phyloP scores from a whole-genome alignment of 2,113 vertebrate genomes.

The Abramis brama region DNA sequence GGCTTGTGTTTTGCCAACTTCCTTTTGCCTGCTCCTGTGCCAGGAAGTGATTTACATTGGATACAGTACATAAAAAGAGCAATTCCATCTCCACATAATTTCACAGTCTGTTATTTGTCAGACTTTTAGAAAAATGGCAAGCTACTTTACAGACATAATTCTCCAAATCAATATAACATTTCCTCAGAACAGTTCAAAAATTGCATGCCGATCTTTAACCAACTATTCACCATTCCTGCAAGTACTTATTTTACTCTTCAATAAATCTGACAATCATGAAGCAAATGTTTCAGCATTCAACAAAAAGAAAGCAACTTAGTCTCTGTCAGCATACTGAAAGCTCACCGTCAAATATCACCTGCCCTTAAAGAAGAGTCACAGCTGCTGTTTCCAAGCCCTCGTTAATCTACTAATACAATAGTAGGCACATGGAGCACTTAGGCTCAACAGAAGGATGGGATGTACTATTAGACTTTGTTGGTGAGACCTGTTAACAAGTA shows the following conservation, averaged over 20 bases:
- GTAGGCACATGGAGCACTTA: slow-evolving; percentile 63
- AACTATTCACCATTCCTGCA: neutral
- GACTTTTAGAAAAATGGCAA: slow-evolving; percentile 16
- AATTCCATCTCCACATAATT: slow-evolving; percentile 4
- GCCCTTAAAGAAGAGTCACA: slow-evolving; percentile 59
- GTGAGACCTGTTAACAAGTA: slow-evolving; percentile 73
- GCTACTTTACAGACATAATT: slow-evolving; percentile 2
- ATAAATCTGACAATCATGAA: neutral
- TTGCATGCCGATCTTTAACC: neutral
- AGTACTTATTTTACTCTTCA: slow-evolving; percentile 15
- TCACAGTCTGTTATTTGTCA: neutral
- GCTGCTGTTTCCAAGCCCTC: slow-evolving; percentile 65
- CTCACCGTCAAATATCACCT: neutral
- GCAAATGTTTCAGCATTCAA: neutral
- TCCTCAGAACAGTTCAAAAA: slow-evolving; percentile 4
- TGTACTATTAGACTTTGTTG: slow-evolving; percentile 69
- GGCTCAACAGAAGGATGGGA: slow-evolving; percentile 63
- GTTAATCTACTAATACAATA: slow-evolving; percentile 74
- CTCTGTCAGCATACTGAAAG: slow-evolving; percentile 8
- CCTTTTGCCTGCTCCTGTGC: neutral
- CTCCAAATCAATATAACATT: slow-evolving; percentile 12
- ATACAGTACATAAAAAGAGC: neutral
- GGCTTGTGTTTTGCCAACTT: neutral
- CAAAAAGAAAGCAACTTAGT: slow-evolving; percentile 4
- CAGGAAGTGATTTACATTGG: neutral